These are phyloP conservation scores for Caenorhabditis remanei DNA, from an alignment of 1,140 invertebrate species.

Conservation along the genomic window DNA sequence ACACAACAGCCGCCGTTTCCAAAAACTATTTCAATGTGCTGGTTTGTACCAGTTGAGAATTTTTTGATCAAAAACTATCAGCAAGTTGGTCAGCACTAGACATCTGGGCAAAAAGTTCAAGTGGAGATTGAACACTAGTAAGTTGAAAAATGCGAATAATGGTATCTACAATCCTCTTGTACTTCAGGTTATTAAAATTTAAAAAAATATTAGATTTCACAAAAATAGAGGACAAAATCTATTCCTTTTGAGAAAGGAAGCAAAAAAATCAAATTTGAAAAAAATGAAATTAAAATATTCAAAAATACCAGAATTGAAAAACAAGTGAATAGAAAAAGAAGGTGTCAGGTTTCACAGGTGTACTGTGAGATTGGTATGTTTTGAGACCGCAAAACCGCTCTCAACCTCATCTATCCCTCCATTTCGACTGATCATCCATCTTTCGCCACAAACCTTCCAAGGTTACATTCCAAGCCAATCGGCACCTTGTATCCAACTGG, in stretches of 20 bases:
- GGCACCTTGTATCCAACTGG: conserved; percentile 43
- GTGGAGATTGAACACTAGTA: too few relatives aligned
- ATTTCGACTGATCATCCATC: conserved; percentile 49
- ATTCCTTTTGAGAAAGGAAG: too few relatives aligned
- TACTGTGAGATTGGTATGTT: conserved; percentile 1
- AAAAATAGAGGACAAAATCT: too few relatives aligned
- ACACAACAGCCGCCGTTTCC: background rate
- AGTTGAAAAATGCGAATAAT: too few relatives aligned
- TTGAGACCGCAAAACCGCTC: conserved; percentile 19
- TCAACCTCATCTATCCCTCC: conserved; percentile 36
- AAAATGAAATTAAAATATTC: background rate
- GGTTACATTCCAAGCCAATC: conserved; percentile 54
- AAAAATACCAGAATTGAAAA: background rate
- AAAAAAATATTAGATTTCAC: too few relatives aligned
- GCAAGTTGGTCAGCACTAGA: too few relatives aligned
- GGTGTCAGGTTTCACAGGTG: conserved; percentile 37
- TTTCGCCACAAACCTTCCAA: background rate
- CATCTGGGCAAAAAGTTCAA: too few relatives aligned
- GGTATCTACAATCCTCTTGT: too few relatives aligned
- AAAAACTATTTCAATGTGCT: background rate
- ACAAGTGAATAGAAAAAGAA: background rate
- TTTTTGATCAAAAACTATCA: background rate
- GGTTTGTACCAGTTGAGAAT: conserved; percentile 6
- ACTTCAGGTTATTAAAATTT: too few relatives aligned
- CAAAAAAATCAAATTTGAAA: too few relatives aligned